Percentiles rank a stretch among this genome's conserved stretches.
Evolutionary conservation across 2,113 vertebrate genomes (phyloP).

Genomic region (Carassius carassius): DNA sequence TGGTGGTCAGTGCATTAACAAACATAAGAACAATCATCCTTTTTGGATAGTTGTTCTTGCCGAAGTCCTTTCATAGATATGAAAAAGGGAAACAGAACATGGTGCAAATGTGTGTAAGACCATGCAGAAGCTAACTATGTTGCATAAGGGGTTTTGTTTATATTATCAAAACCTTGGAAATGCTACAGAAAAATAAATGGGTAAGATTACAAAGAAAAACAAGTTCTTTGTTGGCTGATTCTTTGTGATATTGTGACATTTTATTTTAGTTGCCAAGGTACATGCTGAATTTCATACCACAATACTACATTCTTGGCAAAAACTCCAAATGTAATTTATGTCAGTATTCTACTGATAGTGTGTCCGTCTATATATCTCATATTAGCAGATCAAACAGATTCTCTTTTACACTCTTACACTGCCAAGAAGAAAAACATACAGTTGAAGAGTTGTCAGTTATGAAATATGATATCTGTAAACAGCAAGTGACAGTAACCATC

Average conservation of each 20-base stretch:
- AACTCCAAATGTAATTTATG: too few species aligned
- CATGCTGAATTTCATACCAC: not conserved
- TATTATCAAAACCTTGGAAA: slow-evolving; percentile 16
- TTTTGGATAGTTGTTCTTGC: not conserved
- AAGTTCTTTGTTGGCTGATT: not conserved
- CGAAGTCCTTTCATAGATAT: slow-evolving; percentile 6
- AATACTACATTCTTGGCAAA: not conserved
- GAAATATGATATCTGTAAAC: not conserved
- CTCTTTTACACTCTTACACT: not conserved
- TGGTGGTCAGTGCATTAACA: not conserved
- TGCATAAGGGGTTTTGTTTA: slow-evolving; percentile 10
- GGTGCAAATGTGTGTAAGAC: slow-evolving; percentile 2
- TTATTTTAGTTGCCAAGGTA: not conserved
- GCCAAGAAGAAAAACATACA: not conserved
- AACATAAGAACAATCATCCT: not conserved
- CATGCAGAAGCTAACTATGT: not conserved
- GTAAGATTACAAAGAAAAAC: not conserved
- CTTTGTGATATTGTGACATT: not conserved
- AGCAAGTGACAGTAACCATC: not conserved
- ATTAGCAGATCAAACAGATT: not conserved
- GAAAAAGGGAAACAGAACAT: not conserved
- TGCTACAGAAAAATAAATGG: slow-evolving; percentile 3
- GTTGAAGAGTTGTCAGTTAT: not conserved
- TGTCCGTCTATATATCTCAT: not conserved
- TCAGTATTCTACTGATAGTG: not conserved